Evolutionary conservation across 2,797 vertebrate species (phyloP).

Genomic region (Synaphobranchus kaupii): DNA sequence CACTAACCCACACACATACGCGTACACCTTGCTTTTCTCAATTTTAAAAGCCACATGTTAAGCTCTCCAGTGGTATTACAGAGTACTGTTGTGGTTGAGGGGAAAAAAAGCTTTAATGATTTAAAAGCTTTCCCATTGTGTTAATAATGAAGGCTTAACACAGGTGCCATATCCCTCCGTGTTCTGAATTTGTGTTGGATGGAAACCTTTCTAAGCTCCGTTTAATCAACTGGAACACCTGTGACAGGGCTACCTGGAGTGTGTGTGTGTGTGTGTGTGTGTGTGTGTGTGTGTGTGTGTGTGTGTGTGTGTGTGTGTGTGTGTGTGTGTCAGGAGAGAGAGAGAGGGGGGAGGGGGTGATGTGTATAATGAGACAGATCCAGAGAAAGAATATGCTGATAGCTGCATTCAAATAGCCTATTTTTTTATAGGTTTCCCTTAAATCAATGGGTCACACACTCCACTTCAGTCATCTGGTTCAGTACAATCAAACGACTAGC

Average conservation of each 20-base stretch:
- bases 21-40: not conserved
- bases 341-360: constrained; percentile 29
- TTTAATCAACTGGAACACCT: constrained; percentile 39
- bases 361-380: not conserved
- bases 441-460: constrained; percentile 9
- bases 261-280: constrained; percentile 22
- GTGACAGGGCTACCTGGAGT: not conserved
- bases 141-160: constrained; percentile 18
- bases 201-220: constrained; percentile 37
- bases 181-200: constrained; percentile 29
- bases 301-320: constrained; percentile 23
- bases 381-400: not conserved
- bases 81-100: not conserved
- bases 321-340: constrained; percentile 27
- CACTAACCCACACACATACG: not conserved
- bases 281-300: constrained; percentile 25
- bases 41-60: not conserved
- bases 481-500: constrained; percentile 5
- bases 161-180: constrained; percentile 36
- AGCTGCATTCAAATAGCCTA: constrained; percentile 25
- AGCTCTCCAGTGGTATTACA: not conserved
- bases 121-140: constrained; percentile 11
- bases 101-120: not conserved
- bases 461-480: not conserved
- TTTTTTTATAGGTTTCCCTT: constrained; percentile 6